A percentile compares a stretch with the other conserved stretches of the same genome.
Evolutionary conservation across 1,140 invertebrate genomes (phyloP).

Genomic region (Pygmarrhopalites habei): DNA sequence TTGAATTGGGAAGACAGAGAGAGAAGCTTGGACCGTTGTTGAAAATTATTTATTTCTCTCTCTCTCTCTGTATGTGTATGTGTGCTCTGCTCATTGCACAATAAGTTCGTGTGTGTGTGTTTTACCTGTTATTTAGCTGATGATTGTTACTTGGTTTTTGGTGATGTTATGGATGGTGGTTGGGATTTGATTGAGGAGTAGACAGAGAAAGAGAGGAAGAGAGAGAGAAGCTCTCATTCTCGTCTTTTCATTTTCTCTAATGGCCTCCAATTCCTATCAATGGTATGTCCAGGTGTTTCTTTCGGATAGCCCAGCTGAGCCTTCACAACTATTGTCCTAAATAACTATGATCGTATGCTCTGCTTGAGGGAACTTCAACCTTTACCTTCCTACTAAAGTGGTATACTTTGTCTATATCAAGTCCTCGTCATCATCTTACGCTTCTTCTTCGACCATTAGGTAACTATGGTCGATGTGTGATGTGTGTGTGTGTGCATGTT

Average conservation of each 20-base stretch:
- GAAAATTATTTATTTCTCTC: too few relatives aligned
- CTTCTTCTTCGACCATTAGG: too few relatives aligned
- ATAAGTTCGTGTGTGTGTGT: neutral
- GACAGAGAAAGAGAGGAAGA: conserved; percentile 1
- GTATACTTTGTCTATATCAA: neutral
- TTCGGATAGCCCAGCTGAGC: conserved; percentile 22
- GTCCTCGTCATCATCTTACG: too few relatives aligned
- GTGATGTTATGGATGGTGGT: neutral
- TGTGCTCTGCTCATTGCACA: neutral
- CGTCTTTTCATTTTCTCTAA: conserved; percentile 28
- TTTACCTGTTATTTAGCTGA: conserved; percentile 1
- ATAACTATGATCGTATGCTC: neutral
- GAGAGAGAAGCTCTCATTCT: too few relatives aligned
- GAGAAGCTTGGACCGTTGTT: neutral
- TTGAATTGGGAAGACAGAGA: neutral
- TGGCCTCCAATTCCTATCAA: conserved; percentile 32
- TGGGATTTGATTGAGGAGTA: neutral
- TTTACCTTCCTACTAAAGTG: neutral
- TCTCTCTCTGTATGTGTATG: neutral
- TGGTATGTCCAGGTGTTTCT: conserved; percentile 29
- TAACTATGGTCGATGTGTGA: too few relatives aligned
- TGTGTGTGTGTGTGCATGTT: too few relatives aligned
- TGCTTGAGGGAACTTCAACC: neutral
- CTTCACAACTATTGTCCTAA: conserved; percentile 13
- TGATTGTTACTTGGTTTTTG: conserved; percentile 9